Percentiles rank a stretch among this genome's conserved stretches.
phyloP scores from a whole-genome alignment of 2,113 vertebrate species.

The Theristicus caerulescens region DNA sequence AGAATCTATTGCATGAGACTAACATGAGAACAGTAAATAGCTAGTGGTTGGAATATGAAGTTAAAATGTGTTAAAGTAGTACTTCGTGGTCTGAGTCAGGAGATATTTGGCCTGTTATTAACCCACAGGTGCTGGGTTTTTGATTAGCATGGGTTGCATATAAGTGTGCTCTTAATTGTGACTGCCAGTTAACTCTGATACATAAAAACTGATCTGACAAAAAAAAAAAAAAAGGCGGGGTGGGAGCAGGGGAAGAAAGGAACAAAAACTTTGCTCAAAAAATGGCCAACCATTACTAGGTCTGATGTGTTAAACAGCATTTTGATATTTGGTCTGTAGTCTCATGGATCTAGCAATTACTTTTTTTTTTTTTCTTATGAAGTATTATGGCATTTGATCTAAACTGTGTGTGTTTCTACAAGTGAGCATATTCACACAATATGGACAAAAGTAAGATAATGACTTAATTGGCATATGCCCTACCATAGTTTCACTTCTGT shows the following conservation, averaged over 20 bases:
- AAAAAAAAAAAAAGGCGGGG: not conserved
- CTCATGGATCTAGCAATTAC: not conserved
- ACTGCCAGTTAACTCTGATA: not conserved
- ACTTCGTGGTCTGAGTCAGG: not conserved
- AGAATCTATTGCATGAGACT: not conserved
- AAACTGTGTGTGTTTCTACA: not conserved
- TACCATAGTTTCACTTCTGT: not conserved
- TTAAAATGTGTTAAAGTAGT: not conserved
- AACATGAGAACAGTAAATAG: not conserved
- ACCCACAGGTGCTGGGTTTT: not conserved
- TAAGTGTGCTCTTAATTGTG: not conserved
- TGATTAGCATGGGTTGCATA: not conserved
- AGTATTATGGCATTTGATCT: not conserved
- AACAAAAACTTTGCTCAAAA: not conserved
- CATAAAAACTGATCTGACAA: not conserved
- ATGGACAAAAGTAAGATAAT: not conserved
- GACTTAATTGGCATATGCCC: not conserved
- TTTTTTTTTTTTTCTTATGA: not conserved
- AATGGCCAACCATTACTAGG: not conserved
- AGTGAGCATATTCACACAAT: not conserved
- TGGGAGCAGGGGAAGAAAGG: rapidly evolving
- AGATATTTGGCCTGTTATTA: not conserved
- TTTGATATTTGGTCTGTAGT: not conserved
- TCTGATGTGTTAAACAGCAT: not conserved
- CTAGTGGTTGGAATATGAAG: not conserved